Evolutionary conservation across 1,140 invertebrate species (phyloP).

Genomic region (Ips typographus): DNA sequence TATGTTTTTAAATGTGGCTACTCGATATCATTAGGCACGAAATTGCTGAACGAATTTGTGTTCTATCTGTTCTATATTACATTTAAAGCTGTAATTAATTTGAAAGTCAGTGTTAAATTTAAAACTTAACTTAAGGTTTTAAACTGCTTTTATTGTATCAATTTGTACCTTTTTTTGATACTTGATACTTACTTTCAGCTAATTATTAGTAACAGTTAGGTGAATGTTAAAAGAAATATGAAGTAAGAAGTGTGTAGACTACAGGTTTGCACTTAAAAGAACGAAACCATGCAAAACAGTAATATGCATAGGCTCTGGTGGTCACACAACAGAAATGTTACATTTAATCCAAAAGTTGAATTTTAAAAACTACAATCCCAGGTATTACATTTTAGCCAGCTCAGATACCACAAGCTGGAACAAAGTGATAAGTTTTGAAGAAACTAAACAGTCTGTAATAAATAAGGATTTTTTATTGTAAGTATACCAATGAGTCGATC

Average conservation of each 20-base stretch:
- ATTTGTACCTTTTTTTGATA: too few species aligned
- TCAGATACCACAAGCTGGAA: slow-evolving; percentile 73
- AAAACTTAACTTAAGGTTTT: too few species aligned
- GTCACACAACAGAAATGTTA: slow-evolving; percentile 90
- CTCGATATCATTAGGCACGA: too few species aligned
- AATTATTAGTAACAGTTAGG: too few species aligned
- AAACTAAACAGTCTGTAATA: slow-evolving; percentile 39
- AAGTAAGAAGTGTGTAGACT: slow-evolving; percentile 11
- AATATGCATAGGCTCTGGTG: slow-evolving; percentile 55
- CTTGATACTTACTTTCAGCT: too few species aligned
- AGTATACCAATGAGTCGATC: slow-evolving; percentile 80
- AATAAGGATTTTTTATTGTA: slow-evolving; percentile 57
- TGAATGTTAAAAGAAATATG: too few species aligned
- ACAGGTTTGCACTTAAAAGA: slow-evolving; percentile 43
- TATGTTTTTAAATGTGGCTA: too few species aligned
- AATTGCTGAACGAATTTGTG: too few species aligned
- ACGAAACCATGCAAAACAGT: slow-evolving; percentile 43
- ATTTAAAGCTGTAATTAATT: too few species aligned
- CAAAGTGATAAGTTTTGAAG: slow-evolving; percentile 64
- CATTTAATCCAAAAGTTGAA: slow-evolving; percentile 65
- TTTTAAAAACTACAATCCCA: slow-evolving; percentile 62
- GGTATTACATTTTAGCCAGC: slow-evolving; percentile 77
- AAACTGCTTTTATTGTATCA: too few species aligned
- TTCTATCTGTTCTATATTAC: too few species aligned
- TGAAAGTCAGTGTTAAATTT: too few species aligned